Conservation (phyloP, 2,113 vertebrate genomes). For the Pelobates fuscus region DNA sequence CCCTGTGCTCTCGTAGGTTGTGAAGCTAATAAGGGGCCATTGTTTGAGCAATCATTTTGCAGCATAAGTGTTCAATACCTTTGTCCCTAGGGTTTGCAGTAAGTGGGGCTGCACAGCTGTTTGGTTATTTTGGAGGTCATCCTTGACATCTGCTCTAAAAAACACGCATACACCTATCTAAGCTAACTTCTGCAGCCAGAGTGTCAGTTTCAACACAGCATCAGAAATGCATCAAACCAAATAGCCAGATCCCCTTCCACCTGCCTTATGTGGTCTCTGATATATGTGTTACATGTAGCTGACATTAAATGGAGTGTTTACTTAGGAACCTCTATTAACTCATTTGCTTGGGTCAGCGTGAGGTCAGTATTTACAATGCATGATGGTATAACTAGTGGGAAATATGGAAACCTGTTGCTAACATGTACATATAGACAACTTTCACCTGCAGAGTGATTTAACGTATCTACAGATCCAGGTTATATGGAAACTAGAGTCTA, state of each 20-base stretch:
- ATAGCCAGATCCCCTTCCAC: conserved; percentile 28
- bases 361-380: too few relatives aligned
- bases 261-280: conserved; percentile 14
- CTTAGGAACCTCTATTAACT: too few relatives aligned
- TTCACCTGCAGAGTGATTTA: too few relatives aligned
- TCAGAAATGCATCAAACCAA: conserved; percentile 27
- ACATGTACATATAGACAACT: too few relatives aligned
- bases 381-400: too few relatives aligned
- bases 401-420: too few relatives aligned
- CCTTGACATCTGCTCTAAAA: conserved; percentile 65
- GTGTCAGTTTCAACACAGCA: not conserved
- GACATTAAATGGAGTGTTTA: too few relatives aligned
- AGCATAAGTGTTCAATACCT: conserved; percentile 58
- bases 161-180: conserved; percentile 49
- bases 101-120: conserved; percentile 61
- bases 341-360: too few relatives aligned
- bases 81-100: conserved; percentile 60
- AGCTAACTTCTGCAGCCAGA: not conserved
- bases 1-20: conserved; percentile 1
- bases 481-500: too few relatives aligned
- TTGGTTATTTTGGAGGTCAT: conserved; percentile 58
- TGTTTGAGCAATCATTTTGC: conserved; percentile 54
- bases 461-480: too few relatives aligned
- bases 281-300: conserved; percentile 3
- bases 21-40: conserved; percentile 54